phyloP scores from a whole-genome alignment of 2,888 invertebrate species.

The Lepas anatifera region DNA sequence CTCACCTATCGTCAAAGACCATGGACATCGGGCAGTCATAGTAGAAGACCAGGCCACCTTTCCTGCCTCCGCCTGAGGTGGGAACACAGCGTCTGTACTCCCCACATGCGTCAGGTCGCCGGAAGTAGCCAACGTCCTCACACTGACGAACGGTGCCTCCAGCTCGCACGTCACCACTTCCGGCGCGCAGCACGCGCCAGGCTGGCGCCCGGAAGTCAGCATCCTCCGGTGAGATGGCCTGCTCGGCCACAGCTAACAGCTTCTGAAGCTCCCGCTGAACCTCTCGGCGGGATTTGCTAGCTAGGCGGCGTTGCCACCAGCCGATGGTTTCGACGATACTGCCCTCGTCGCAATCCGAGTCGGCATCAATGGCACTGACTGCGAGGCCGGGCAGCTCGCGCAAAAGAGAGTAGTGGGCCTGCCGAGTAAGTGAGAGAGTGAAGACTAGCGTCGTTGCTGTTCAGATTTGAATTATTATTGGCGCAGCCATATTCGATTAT shows the following conservation, averaged over 20 bases:
- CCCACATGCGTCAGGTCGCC: constrained; percentile 61
- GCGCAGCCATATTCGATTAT: background rate
- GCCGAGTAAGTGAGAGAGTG: constrained; percentile 10
- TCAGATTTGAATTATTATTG: background rate
- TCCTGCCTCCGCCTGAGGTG: constrained; percentile 49
- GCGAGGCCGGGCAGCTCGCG: constrained; percentile 57
- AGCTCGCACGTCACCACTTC: background rate
- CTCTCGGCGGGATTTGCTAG: constrained; percentile 29
- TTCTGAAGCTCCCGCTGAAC: constrained; percentile 25
- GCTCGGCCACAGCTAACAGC: constrained; percentile 17
- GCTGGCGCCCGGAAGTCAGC: background rate
- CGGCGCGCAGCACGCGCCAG: background rate
- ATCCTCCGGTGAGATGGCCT: constrained; percentile 16
- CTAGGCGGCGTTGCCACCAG: constrained; percentile 25
- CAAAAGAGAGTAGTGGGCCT: constrained; percentile 57
- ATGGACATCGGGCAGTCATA: constrained; percentile 67
- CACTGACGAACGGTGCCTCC: constrained; percentile 58
- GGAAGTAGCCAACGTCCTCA: constrained; percentile 62
- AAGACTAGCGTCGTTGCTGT: no score
- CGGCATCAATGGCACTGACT: constrained; percentile 45
- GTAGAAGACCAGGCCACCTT: constrained; percentile 61
- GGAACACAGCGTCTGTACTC: constrained; percentile 70
- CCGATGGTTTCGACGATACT: constrained; percentile 19
- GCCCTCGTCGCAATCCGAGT: constrained; percentile 38
- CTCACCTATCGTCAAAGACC: constrained; percentile 48